Percentiles rank a stretch among this genome's conserved stretches.
Conservation (phyloP, 1,140 invertebrate species). For the Aphis gossypii region DNA sequence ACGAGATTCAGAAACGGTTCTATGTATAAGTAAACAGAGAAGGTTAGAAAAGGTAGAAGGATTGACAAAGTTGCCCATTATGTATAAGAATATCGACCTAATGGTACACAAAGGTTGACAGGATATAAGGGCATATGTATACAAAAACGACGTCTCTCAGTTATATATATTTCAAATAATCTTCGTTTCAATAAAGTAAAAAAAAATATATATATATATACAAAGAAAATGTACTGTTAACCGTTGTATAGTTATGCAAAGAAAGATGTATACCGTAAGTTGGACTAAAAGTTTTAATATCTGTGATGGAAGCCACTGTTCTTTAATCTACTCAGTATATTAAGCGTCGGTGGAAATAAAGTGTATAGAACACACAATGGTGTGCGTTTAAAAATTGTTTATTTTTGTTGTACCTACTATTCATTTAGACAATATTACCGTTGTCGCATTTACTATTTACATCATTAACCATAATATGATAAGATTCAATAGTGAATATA, state of each 20-base stretch:
- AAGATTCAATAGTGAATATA: too few species aligned
- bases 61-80: constrained; percentile 24
- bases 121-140: not conserved
- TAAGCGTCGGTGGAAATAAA: not conserved
- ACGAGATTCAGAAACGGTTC: constrained; percentile 21
- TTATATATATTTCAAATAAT: not conserved
- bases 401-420: too few species aligned
- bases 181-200: not conserved
- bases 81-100: constrained; percentile 18
- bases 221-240: not conserved
- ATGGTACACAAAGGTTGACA: constrained; percentile 15
- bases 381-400: too few species aligned
- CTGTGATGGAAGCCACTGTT: not conserved
- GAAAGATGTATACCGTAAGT: not conserved
- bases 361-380: too few species aligned
- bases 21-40: not conserved
- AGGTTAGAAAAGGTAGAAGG: not conserved
- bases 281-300: not conserved
- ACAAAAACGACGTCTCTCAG: not conserved
- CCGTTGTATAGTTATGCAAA: not conserved
- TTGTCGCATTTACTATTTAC: too few species aligned
- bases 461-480: too few species aligned
- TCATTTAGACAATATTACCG: too few species aligned
- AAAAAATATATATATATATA: not conserved
- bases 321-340: not conserved